phyloP scores from a whole-genome alignment of 2,888 invertebrate species.

The Reticulitermes lucifugus region DNA sequence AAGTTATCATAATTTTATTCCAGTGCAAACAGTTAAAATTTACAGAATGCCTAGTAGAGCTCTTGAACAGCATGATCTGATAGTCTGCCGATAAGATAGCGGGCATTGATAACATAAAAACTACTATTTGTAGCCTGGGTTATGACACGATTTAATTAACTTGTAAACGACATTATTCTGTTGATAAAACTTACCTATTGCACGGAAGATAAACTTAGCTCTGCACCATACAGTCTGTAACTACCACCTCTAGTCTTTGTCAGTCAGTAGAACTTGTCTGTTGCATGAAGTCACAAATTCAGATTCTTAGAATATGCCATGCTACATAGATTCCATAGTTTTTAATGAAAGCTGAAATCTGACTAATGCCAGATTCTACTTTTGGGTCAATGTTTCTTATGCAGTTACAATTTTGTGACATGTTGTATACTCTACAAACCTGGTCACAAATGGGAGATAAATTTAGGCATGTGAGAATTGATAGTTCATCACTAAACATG shows the following conservation, averaged over 20 bases:
- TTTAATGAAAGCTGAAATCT: not conserved
- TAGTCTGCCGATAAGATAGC: not conserved
- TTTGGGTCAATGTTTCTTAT: conserved; percentile 22
- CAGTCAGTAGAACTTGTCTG: not conserved
- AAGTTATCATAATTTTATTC: not conserved
- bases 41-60: not conserved
- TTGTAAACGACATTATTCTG: not conserved
- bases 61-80: not conserved
- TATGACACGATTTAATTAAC: not conserved
- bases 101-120: conserved; percentile 2
- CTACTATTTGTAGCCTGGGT: conserved; percentile 1
- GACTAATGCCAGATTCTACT: not conserved
- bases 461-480: no score
- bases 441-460: no score
- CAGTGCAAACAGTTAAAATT: not conserved
- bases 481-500: no score
- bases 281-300: conserved; percentile 4
- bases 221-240: not conserved
- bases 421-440: no score
- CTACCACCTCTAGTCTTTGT: not conserved
- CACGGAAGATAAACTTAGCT: not conserved
- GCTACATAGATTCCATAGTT: not conserved
- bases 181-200: not conserved
- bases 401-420: no score
- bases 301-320: not conserved